Conservation (phyloP, 2,888 invertebrate genomes). For the Drosophila flavopinicola region DNA sequence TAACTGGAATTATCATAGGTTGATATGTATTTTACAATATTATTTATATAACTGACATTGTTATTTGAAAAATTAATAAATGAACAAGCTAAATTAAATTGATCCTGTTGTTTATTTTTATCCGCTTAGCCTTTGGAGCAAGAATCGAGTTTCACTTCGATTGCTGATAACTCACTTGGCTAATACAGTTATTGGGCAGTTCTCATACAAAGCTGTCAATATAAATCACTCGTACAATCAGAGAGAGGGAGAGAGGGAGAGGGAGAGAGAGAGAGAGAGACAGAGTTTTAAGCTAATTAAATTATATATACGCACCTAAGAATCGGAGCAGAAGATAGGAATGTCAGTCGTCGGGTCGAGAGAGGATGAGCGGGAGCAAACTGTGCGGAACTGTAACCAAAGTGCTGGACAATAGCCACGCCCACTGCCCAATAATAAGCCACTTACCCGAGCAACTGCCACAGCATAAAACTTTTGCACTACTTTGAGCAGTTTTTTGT, state of each 20-base stretch:
- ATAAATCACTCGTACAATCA: conserved; percentile 64
- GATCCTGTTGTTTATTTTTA: neutral
- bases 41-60: too few relatives aligned
- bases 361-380: conserved; percentile 1
- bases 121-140: too few relatives aligned
- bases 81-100: too few relatives aligned
- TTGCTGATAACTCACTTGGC: conserved; percentile 44
- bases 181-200: conserved; percentile 29
- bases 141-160: neutral
- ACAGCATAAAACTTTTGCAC: conserved; percentile 49
- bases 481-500: conserved; percentile 39
- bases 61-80: too few relatives aligned
- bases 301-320: conserved; percentile 70
- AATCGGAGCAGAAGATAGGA: conserved; percentile 16
- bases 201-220: conserved; percentile 41
- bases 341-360: conserved; percentile 7
- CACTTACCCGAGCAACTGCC: conserved; percentile 58
- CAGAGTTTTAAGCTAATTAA: conserved; percentile 76
- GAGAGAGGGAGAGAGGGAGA: too few relatives aligned
- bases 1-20: too few relatives aligned
- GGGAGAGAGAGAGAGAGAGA: neutral
- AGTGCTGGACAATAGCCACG: conserved; percentile 22
- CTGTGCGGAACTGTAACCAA: conserved; percentile 17
- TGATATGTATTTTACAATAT: too few relatives aligned
- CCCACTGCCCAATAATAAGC: conserved; percentile 56